Percentiles rank a stretch among this genome's conserved stretches.
Evolutionary conservation across 2,113 vertebrate genomes (phyloP).

Genomic region (Bucco capensis): DNA sequence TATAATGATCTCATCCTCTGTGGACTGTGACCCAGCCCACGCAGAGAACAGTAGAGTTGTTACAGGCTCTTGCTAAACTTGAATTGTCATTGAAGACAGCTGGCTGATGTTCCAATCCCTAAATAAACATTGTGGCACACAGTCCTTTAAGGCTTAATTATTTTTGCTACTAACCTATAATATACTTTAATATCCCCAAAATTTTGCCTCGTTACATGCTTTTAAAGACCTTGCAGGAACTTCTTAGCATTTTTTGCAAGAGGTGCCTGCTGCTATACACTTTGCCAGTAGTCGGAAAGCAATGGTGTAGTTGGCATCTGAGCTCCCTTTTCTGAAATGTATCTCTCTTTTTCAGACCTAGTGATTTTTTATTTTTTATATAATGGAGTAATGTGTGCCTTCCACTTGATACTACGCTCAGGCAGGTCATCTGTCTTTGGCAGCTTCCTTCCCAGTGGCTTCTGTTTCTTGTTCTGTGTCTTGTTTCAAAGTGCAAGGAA

Average conservation of each 20-base stretch:
- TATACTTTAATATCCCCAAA: background rate
- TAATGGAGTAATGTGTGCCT: background rate
- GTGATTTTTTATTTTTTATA: background rate
- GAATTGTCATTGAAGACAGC: background rate
- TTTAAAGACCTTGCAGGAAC: background rate
- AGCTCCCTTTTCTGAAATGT: background rate
- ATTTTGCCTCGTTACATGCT: background rate
- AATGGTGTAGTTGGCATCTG: background rate
- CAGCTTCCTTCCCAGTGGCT: background rate
- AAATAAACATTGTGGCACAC: accelerated
- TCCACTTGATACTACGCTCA: background rate
- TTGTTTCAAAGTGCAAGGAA: background rate
- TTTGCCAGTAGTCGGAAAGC: background rate
- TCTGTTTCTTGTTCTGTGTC: background rate
- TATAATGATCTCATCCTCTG: background rate
- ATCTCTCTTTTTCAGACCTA: background rate
- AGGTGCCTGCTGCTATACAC: background rate
- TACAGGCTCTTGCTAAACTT: background rate
- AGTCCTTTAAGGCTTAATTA: background rate
- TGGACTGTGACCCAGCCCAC: background rate
- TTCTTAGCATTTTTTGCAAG: background rate
- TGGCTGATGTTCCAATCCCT: background rate
- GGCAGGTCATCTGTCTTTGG: background rate
- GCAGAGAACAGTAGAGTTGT: background rate
- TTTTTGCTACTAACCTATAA: background rate